Conservation (phyloP, 2,888 invertebrate species). For the Neuroscelio doddi region DNA sequence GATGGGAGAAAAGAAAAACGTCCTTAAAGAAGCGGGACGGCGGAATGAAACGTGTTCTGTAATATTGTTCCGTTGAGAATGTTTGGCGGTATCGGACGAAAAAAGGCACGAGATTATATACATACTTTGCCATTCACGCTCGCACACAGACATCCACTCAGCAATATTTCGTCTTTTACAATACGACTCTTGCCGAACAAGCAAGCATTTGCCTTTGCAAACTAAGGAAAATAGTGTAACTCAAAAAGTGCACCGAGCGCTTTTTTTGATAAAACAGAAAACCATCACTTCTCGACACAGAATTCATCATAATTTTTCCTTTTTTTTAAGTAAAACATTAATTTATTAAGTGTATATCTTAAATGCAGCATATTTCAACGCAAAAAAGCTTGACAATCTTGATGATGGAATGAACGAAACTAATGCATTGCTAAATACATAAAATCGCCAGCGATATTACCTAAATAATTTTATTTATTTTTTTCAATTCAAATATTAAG, state of each 20-base stretch:
- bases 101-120: slow-evolving; percentile 42
- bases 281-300: background rate
- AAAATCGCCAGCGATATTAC: slow-evolving; percentile 68
- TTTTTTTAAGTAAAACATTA: slow-evolving; percentile 42
- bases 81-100: slow-evolving; percentile 16
- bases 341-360: slow-evolving; percentile 59
- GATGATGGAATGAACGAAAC: slow-evolving; percentile 64
- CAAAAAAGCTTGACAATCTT: slow-evolving; percentile 51
- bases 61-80: slow-evolving; percentile 7
- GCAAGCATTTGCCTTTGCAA: slow-evolving; percentile 11
- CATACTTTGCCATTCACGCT: slow-evolving; percentile 29
- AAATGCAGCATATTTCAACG: slow-evolving; percentile 61
- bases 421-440: slow-evolving; percentile 63
- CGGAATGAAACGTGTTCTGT: slow-evolving; percentile 10
- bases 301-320: too few relatives aligned
- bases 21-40: slow-evolving; percentile 2
- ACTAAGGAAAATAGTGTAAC: slow-evolving; percentile 1
- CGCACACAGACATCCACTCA: slow-evolving; percentile 29
- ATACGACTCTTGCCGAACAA: slow-evolving; percentile 7
- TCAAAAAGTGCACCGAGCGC: background rate
- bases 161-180: slow-evolving; percentile 15
- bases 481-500: slow-evolving; percentile 26
- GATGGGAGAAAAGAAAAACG: background rate
- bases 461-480: slow-evolving; percentile 33
- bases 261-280: background rate